Conservation (phyloP, 53 echinoderm and acorn worm species). For the Henricia sp. region DNA sequence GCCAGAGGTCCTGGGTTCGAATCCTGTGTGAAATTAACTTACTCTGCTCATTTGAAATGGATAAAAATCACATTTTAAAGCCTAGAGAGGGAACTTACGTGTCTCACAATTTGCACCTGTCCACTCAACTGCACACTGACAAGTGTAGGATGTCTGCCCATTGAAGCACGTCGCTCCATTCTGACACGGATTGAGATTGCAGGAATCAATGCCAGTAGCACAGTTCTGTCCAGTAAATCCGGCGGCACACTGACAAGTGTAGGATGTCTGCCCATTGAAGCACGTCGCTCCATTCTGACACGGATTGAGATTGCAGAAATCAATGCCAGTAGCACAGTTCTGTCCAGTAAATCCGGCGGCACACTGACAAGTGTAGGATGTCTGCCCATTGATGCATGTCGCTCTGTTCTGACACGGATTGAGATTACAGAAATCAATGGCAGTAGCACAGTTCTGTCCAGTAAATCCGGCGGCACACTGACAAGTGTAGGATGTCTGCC, state of each 20-base stretch:
- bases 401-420: conserved; percentile 75
- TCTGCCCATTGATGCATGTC: conserved; percentile 46
- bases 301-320: conserved; percentile 3
- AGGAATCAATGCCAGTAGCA: conserved; percentile 19
- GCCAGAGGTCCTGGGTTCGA: too few species aligned
- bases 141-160: conserved; percentile 4
- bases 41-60: too few species aligned
- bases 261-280: conserved; percentile 26
- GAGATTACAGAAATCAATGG: not conserved
- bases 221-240: conserved; percentile 50
- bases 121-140: conserved; percentile 30
- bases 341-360: conserved; percentile 61
- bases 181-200: conserved; percentile 25
- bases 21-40: too few species aligned
- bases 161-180: conserved; percentile 30
- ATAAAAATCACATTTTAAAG: not conserved
- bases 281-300: conserved; percentile 82
- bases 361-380: conserved; percentile 63
- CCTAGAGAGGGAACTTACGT: too few species aligned
- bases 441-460: not conserved
- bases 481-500: conserved; percentile 3
- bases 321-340: conserved; percentile 48
- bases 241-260: conserved; percentile 33
- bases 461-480: conserved; percentile 12
- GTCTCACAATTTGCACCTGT: conserved; percentile 24